phyloP scores from a whole-genome alignment of 2,888 invertebrate species.

The Carpatolechia fugitivella region DNA sequence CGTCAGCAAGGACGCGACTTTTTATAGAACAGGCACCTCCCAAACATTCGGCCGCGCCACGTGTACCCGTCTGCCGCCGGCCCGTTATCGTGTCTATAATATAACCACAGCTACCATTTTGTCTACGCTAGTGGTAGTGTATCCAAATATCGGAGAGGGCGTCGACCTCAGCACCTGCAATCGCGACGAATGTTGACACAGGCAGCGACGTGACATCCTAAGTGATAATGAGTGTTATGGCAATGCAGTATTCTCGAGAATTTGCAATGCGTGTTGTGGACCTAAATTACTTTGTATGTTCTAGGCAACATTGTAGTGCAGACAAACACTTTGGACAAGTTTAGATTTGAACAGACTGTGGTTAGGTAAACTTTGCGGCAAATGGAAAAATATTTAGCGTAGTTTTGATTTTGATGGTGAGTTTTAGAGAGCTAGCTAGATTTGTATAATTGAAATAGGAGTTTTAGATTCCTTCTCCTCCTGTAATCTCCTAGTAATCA shows the following conservation, averaged over 20 bases:
- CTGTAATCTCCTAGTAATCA: too few relatives aligned
- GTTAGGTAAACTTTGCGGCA: not conserved
- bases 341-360: not conserved
- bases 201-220: slow-evolving; percentile 54
- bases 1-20: slow-evolving; percentile 11
- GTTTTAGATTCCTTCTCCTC: too few relatives aligned
- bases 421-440: not conserved
- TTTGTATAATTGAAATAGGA: too few relatives aligned
- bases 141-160: slow-evolving; percentile 73
- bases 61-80: slow-evolving; percentile 36
- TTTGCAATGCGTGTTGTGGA: slow-evolving; percentile 18
- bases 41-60: slow-evolving; percentile 39
- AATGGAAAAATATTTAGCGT: not conserved
- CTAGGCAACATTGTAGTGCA: slow-evolving; percentile 4
- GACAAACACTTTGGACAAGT: not conserved
- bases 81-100: slow-evolving; percentile 53
- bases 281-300: not conserved
- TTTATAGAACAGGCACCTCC: slow-evolving; percentile 17
- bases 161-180: slow-evolving; percentile 74
- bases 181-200: slow-evolving; percentile 70
- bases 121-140: slow-evolving; percentile 34
- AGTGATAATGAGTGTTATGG: slow-evolving; percentile 61
- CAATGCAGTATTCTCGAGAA: slow-evolving; percentile 53
- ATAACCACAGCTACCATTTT: slow-evolving; percentile 36
- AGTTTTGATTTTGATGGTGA: not conserved